Conservation (phyloP, 1,140 invertebrate genomes). For the Pseudomyrmex gracilis region DNA sequence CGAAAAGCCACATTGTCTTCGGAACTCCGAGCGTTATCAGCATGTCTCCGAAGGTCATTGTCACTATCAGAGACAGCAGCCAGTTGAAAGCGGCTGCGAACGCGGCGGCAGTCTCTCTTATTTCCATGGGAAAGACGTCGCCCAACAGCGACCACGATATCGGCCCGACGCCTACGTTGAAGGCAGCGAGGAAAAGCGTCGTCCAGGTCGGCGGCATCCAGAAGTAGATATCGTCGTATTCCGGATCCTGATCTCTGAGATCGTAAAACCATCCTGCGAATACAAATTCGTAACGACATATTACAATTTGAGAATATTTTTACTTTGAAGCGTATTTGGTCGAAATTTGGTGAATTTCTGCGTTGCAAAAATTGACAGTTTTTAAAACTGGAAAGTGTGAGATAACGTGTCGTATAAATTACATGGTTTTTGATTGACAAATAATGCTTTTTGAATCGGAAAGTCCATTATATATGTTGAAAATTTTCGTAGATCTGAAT, state of each 20-base stretch:
- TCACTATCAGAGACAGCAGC: conserved; percentile 86
- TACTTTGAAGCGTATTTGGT: background rate
- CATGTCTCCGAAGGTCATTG: conserved; percentile 86
- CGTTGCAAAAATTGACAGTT: no score
- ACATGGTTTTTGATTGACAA: no score
- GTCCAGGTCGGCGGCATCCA: conserved; percentile 87
- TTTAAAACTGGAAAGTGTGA: no score
- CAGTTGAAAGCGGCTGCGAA: conserved; percentile 86
- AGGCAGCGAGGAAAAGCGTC: conserved; percentile 85
- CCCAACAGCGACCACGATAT: conserved; percentile 87
- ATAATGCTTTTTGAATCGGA: no score
- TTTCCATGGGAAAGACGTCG: conserved; percentile 86
- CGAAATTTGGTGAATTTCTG: no score
- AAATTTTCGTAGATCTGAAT: no score
- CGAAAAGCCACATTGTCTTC: conserved; percentile 91
- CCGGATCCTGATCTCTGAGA: conserved; percentile 71
- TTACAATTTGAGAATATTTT: background rate
- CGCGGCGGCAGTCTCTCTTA: conserved; percentile 85
- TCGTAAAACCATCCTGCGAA: conserved; percentile 77
- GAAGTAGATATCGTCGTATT: conserved; percentile 76
- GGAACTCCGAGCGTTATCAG: conserved; percentile 86
- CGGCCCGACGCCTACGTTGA: conserved; percentile 86
- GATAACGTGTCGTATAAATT: no score
- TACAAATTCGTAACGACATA: background rate
- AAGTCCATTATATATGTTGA: no score